Evolutionary conservation across 2,888 invertebrate genomes (phyloP).

Genomic region (Sisyra terminalis): DNA sequence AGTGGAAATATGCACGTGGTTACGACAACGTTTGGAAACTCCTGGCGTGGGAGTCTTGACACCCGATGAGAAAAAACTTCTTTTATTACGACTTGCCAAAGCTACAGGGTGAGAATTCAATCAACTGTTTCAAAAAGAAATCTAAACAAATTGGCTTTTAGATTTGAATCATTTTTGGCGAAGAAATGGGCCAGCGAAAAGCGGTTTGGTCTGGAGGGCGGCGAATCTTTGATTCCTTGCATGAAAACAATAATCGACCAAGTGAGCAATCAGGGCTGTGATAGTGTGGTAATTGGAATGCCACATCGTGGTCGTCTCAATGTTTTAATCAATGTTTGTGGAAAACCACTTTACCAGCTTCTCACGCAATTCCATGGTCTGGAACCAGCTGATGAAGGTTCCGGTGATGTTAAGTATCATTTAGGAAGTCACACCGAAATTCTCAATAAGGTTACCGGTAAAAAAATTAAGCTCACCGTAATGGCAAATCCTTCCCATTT

Average conservation of each 20-base stretch:
- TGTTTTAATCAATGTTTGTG: constrained; percentile 80
- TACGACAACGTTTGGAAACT: constrained; percentile 88
- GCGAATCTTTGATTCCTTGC: constrained; percentile 96
- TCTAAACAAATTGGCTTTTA: constrained; percentile 7
- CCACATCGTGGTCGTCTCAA: constrained; percentile 76
- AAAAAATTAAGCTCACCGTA: constrained; percentile 74
- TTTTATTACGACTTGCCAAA: constrained; percentile 86
- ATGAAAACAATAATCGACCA: constrained; percentile 97
- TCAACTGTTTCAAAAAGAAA: not conserved
- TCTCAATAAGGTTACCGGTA: constrained; percentile 81
- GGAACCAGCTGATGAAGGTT: constrained; percentile 79
- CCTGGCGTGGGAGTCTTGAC: constrained; percentile 79
- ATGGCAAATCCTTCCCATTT: constrained; percentile 87
- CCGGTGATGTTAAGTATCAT: constrained; percentile 86
- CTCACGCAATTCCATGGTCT: constrained; percentile 87
- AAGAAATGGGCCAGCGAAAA: constrained; percentile 99
- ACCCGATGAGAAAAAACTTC: constrained; percentile 79
- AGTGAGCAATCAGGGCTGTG: constrained; percentile 88
- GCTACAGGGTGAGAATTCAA: constrained; percentile 57
- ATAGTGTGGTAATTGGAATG: constrained; percentile 94
- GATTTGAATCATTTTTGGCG: constrained; percentile 95
- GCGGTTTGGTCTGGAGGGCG: constrained; percentile 96
- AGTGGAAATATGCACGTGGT: constrained; percentile 97
- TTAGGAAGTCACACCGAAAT: constrained; percentile 81
- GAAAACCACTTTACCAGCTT: constrained; percentile 77